Evolutionary conservation across 2,797 vertebrate genomes (phyloP), one percentile per base, ranked within the genome.

Genomic region (Sylvilagus floridanus): DNA sequence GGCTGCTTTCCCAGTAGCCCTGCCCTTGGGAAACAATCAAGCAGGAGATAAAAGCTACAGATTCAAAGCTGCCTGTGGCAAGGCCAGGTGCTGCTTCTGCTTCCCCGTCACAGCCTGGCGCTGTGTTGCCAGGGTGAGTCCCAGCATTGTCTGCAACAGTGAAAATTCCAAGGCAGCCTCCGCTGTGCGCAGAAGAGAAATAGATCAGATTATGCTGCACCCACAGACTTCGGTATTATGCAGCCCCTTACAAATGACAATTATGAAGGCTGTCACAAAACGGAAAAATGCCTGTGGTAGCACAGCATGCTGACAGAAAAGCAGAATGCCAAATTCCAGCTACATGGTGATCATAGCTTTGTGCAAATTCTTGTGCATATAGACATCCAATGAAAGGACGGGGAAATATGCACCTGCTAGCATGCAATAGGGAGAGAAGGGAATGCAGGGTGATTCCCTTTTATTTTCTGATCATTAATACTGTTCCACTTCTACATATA

Each of bases 181-280:
- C 26, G 0, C 9, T 13, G 26, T 52, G 77, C 57, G 54, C 79
- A 77, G 72, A 81, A 95, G 52, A 62, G 50, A 88, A 73, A 62
- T 0, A 1, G 78, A 14, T 95, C 8, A 35, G 89, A 52, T 87
- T 52, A 66, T 2, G 42, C 62, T 32, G 52, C 76, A 19, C 91
- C 89, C 94, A 65, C 85, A 54, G 28, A 1, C 50, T 63, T 54
- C 21, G 85, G 76, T 47, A 66, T 93, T 69, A 90, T 30, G 19
- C 76, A 65, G 83, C 11, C 72, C 24, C 52, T 95, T 47, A 89
- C 94, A 84, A 91, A 24, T 2, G 24, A 89, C 50, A 54, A 83
- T 95, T 82, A 85, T 89, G 72, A 78, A 75, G 93, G 65, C 32
- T 72, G 47, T 81, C 62, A 52, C 76, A 95, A 50, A 91, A 95